Conservation (phyloP, 2,113 vertebrate genomes). For the Pseudorectes ferrugineus region DNA sequence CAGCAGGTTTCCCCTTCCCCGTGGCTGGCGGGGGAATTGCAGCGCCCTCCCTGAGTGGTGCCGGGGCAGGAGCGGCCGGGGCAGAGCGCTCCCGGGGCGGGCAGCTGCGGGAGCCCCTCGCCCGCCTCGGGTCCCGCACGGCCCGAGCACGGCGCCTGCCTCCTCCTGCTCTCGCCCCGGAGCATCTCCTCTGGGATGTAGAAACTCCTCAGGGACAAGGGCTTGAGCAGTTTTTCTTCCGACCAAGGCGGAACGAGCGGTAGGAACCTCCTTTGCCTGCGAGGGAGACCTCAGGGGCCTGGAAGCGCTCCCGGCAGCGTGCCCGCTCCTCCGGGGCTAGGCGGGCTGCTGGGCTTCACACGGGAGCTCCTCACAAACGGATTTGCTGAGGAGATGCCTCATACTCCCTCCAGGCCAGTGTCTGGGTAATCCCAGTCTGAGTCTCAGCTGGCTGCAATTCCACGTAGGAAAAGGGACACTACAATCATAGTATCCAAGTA, state of each 20-base stretch:
- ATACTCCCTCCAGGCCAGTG: fast-evolving
- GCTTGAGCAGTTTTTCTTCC: not conserved
- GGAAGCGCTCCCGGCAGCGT: not conserved
- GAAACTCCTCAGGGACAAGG: not conserved
- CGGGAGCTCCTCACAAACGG: fast-evolving
- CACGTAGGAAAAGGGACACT: not conserved
- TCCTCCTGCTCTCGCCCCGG: not conserved
- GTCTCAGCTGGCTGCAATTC: not conserved
- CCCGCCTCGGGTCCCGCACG: not conserved
- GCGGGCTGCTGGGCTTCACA: not conserved
- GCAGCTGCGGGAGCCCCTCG: too few species aligned
- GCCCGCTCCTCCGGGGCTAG: fast-evolving
- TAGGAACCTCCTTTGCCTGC: not conserved
- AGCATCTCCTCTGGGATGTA: not conserved
- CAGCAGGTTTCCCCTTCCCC: not conserved
- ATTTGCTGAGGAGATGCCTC: not conserved
- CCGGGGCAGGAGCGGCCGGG: not conserved
- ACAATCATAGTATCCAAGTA: too few species aligned
- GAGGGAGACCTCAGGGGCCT: not conserved
- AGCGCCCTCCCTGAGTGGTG: not conserved
- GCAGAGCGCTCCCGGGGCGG: not conserved
- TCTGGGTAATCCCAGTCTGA: not conserved
- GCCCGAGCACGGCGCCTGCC: not conserved
- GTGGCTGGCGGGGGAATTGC: not conserved
- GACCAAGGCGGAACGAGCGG: not conserved